Percentiles rank a stretch among this genome's conserved stretches.
phyloP scores from a whole-genome alignment of 30 jellyfish, hydroid and myxozoan genomes.

The Chrysaora quinquecirrha region DNA sequence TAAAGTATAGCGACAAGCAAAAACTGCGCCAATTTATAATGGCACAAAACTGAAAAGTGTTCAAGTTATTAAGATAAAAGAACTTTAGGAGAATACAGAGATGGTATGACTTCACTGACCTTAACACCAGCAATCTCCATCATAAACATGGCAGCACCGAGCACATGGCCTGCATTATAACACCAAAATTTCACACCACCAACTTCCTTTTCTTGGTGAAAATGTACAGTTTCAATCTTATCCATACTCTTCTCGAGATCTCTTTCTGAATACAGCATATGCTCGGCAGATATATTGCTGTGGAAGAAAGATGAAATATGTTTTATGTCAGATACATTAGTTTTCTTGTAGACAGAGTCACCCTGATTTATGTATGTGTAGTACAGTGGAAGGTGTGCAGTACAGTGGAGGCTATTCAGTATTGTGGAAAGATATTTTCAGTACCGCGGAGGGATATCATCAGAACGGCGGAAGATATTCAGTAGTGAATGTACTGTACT shows the following conservation, averaged over 20 bases:
- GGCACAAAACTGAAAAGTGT: too few species aligned
- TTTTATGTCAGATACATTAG: too few species aligned
- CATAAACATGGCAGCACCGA: slow-evolving; percentile 99
- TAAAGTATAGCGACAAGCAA: too few species aligned
- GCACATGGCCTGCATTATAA: slow-evolving; percentile 99
- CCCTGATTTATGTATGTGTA: neutral
- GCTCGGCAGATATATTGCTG: slow-evolving; percentile 95
- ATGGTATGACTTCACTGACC: too few species aligned
- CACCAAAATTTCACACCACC: slow-evolving; percentile 98
- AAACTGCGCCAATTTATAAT: too few species aligned
- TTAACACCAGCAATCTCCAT: slow-evolving; percentile 99
- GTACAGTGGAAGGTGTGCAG: slow-evolving; percentile 1
- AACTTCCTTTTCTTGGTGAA: slow-evolving; percentile 97
- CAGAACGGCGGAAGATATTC: neutral
- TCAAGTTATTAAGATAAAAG: too few species aligned
- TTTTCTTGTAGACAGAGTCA: too few species aligned
- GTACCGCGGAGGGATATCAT: neutral
- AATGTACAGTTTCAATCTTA: slow-evolving; percentile 94
- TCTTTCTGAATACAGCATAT: slow-evolving; percentile 92
- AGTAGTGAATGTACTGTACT: too few species aligned
- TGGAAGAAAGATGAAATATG: too few species aligned
- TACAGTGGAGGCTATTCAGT: neutral
- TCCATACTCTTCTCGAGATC: slow-evolving; percentile 98
- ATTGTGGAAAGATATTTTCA: neutral
- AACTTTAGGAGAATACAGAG: too few species aligned